Evolutionary conservation across 2,797 vertebrate species (phyloP), one percentile per base, ranked within the genome.

Genomic region (Erethizon dorsatum): DNA sequence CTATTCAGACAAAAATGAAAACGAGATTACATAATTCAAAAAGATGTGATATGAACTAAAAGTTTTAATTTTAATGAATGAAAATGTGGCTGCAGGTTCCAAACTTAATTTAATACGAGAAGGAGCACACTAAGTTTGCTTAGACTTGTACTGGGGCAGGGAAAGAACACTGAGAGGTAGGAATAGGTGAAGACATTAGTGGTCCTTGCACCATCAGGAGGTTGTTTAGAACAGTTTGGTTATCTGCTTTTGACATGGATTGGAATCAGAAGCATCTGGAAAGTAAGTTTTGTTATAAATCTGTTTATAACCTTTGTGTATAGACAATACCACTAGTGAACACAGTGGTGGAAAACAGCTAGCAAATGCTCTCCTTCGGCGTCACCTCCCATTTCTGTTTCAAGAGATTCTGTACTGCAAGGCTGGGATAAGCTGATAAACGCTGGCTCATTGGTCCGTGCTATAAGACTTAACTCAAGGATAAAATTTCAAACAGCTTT

Each of bases 401-500:
- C 18, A 67, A 75, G 50, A 56, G 4, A 41, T 88, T 73, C 14
- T 2, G 65, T 54, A 9, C 5, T 71, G 54, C 14, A 69, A 9
- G 18, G 45, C 4, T 59, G 37, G 47, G 50, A 86, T 45, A 12
- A 22, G 20, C 1, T 83, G 45, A 6, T 61, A 63, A 61, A 69
- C 37, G 75, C 73, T 59, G 59, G 37, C 17, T 52, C 37, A 88
- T 1, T 79, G 33, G 15, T 47, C 52, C 69, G 7, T 83, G 14
- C 50, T 79, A 22, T 37, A 71, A 84, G 26, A 41, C 20, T 90
- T 50, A 75, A 80, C 59, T n/a, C 22, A 75, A 78, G 28, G 47
- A 31, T 78, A 88, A 78, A 95, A 57, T n/a, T 47, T 52, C 52
- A 69, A 67, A 89, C 15, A 89, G 17, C 11, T 94, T 89, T 85